These are phyloP conservation scores for Mus minutoides DNA, from an alignment of 2,797 vertebrate genomes.

Conservation along the genomic window DNA sequence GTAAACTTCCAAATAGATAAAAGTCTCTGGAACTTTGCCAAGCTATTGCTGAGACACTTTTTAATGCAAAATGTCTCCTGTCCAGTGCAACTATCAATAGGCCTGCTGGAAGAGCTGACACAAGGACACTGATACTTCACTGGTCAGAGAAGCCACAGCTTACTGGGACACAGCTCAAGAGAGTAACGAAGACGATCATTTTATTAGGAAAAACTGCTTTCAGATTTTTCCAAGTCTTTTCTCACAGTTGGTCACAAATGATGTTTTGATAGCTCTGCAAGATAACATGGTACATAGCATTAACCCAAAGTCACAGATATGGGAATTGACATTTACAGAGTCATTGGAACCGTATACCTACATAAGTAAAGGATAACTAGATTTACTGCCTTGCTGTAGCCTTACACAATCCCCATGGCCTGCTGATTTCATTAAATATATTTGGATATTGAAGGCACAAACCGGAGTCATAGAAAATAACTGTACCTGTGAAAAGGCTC, in stretches of 20 bases:
- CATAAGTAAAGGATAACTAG: not conserved
- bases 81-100: not conserved
- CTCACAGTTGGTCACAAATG: not conserved
- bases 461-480: constrained; percentile 9
- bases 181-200: constrained; percentile 25
- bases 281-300: constrained; percentile 50
- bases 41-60: not conserved
- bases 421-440: constrained; percentile 25
- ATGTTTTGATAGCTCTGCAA: constrained; percentile 50
- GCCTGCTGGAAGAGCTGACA: not conserved
- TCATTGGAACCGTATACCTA: not conserved
- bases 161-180: constrained; percentile 26
- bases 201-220: constrained; percentile 17
- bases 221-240: not conserved
- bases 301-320: constrained; percentile 15
- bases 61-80: not conserved
- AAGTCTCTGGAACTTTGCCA: constrained; percentile 22
- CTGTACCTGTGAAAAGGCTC: not conserved
- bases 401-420: not conserved
- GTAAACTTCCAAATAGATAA: not conserved
- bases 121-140: not conserved
- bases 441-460: not conserved
- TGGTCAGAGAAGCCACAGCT: constrained; percentile 29
- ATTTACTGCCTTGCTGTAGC: not conserved
- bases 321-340: not conserved